Evolutionary conservation across 1,140 invertebrate species (phyloP).

Genomic region (Musca domestica): DNA sequence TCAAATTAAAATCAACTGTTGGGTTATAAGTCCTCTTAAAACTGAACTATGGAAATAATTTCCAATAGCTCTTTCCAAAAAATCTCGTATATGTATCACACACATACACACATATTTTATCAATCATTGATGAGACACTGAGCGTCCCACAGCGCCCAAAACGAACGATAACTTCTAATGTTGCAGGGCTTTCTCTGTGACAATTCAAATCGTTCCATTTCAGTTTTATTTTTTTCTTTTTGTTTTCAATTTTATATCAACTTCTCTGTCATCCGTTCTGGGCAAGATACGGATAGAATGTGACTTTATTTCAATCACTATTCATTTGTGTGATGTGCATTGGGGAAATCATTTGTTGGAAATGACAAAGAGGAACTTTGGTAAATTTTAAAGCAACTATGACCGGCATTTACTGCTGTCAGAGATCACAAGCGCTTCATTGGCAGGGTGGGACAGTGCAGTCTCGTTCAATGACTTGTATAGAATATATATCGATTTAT

Average conservation of each 20-base stretch:
- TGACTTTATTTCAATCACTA: conserved; percentile 9
- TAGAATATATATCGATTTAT: conserved; percentile 5
- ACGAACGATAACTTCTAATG: neutral
- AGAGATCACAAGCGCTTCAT: no score
- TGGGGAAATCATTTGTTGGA: conserved; percentile 4
- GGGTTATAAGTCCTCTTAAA: no score
- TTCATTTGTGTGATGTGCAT: conserved; percentile 12
- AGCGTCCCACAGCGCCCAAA: no score
- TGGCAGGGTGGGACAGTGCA: no score
- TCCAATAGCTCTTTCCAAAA: no score
- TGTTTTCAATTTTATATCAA: neutral
- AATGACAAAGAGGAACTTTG: neutral
- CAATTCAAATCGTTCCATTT: conserved; percentile 14
- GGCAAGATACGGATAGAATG: neutral
- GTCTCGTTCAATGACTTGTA: no score
- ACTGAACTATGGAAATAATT: no score
- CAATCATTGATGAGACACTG: no score
- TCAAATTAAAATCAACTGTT: no score
- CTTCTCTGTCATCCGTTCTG: no score
- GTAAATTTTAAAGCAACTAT: neutral
- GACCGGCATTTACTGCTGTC: neutral
- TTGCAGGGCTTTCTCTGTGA: conserved; percentile 2
- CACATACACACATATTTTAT: no score
- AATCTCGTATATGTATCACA: no score
- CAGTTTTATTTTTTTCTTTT: neutral